Evolutionary conservation across 2,888 invertebrate species (phyloP).

Genomic region (Eristalinus aeneus): DNA sequence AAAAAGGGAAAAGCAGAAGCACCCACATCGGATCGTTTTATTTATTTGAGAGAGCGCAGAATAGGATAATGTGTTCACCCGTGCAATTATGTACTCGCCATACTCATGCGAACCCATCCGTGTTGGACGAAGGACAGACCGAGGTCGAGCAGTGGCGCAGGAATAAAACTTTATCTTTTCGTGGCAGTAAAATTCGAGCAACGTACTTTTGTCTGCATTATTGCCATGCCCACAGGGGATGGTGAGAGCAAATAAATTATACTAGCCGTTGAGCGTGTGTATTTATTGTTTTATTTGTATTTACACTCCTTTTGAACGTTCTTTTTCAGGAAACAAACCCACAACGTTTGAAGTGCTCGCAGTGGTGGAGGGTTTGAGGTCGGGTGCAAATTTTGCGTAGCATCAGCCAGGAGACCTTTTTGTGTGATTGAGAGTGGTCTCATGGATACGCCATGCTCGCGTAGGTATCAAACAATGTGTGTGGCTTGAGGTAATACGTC

Average conservation of each 20-base stretch:
- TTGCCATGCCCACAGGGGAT: slow-evolving; percentile 22
- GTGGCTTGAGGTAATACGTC: neutral
- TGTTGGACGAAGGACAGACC: neutral
- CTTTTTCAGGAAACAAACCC: neutral
- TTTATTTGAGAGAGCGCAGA: slow-evolving; percentile 5
- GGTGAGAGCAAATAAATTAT: neutral
- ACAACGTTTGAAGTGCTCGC: neutral
- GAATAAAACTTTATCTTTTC: slow-evolving; percentile 27
- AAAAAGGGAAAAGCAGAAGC: neutral
- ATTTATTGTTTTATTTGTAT: neutral
- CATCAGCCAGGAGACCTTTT: neutral
- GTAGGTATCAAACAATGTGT: neutral
- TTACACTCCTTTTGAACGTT: neutral
- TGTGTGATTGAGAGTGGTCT: neutral
- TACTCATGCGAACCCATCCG: slow-evolving; percentile 2
- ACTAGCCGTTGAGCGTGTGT: neutral
- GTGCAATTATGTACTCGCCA: slow-evolving; percentile 28
- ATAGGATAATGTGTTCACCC: slow-evolving; percentile 13
- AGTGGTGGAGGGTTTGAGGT: neutral
- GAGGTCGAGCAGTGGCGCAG: neutral
- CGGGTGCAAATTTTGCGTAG: neutral
- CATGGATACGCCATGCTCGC: neutral
- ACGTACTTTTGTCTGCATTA: slow-evolving; percentile 22
- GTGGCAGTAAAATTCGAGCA: slow-evolving; percentile 22
- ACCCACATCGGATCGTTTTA: neutral